Conservation (phyloP, 2,113 vertebrate genomes). For the Cololabis saira region DNA sequence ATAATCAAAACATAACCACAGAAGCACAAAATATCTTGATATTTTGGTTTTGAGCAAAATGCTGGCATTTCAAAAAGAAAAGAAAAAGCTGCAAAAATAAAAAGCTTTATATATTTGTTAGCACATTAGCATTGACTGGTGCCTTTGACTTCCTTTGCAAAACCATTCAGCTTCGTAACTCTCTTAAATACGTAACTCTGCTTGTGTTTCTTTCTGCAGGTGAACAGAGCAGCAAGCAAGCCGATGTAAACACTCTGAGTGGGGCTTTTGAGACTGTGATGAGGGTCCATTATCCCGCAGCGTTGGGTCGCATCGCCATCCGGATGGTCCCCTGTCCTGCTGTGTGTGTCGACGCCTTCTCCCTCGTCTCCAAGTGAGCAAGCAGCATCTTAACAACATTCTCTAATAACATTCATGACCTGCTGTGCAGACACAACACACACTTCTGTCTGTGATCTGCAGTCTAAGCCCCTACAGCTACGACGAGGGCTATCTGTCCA, state of each 20-base stretch:
- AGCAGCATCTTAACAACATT: neutral
- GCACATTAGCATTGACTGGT: no score
- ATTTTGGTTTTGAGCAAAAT: no score
- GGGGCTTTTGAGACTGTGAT: slow-evolving; percentile 93
- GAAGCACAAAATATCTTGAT: no score
- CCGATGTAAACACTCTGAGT: slow-evolving; percentile 91
- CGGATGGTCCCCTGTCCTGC: slow-evolving; percentile 94
- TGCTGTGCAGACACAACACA: neutral
- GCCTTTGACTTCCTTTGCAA: no score
- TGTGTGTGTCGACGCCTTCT: slow-evolving; percentile 93
- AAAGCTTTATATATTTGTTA: no score
- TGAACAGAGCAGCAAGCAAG: slow-evolving; percentile 95
- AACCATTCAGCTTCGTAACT: neutral
- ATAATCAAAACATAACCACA: no score
- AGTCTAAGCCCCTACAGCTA: slow-evolving; percentile 97
- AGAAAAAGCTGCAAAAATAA: no score
- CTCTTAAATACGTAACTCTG: neutral
- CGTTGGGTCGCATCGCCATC: slow-evolving; percentile 90
- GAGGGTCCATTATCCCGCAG: slow-evolving; percentile 93
- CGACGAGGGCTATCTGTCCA: slow-evolving; percentile 94
- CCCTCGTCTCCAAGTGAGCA: slow-evolving; percentile 92
- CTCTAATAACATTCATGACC: neutral
- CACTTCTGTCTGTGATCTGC: slow-evolving; percentile 26
- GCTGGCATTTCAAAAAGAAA: no score
- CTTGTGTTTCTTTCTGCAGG: slow-evolving; percentile 64